Base-by-base conservation (phyloP, 2,113 vertebrate species). In the Erpornis zantholeuca region DNA sequence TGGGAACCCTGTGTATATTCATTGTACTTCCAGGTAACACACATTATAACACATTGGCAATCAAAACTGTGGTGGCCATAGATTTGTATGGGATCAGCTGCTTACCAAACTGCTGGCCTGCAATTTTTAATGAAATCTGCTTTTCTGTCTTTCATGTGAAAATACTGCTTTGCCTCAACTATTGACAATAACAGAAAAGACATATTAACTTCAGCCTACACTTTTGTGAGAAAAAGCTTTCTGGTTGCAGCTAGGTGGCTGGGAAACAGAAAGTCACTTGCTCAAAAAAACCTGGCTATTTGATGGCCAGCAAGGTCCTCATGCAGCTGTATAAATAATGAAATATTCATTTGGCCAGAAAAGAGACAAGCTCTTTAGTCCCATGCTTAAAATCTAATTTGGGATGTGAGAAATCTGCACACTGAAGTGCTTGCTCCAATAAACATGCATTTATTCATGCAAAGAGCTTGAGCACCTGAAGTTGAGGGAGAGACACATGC, bases 261-360 rank as follows among this genome's bases (percentile, higher is more conserved):
- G 29, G 5, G 8, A 82, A 94, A 17, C 64, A 84, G 17, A 89
- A 95, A 91, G 52, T 52, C 64, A 60, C 44, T 86, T 64, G 86
- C 52, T 61, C 82, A 16, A 61, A 53, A 92, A 93, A 71, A 40
- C 40, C 45, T 61, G 63, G 28, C 40, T 90, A 50, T 70, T 82
- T 91, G 91, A 49, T 94, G 86, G 65, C 77, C 57, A 69, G 14
- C 1, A 21, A 89, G n/a, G 42, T 92, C 49, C 29, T 87, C 65
- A 60, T 76, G 35, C 73, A 92, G 64, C 49, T 93, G 77, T 66
- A 60, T 82, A 91, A 89, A 95, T 86, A 92, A 93, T 65, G n/a
- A 88, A 92, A 84, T 68, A 88, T 24, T 91, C 28, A 79, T 81
- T 92, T 0, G 0, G 15, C 40, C 75, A 92, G 75, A 82, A 86